phyloP scores from a whole-genome alignment of 1,140 invertebrate genomes.

The Anastatus disparis region DNA sequence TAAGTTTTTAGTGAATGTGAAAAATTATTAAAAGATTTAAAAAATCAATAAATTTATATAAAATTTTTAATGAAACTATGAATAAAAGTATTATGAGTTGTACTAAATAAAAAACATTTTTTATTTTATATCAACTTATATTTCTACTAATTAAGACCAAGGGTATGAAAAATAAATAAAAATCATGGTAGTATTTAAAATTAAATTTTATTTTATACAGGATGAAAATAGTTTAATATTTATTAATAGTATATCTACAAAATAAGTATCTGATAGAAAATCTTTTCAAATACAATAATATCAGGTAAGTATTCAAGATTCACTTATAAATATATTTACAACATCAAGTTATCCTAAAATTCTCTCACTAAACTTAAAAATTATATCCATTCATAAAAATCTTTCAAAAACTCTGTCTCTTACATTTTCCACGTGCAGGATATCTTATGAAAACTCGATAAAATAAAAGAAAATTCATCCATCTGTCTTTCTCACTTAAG shows the following conservation, averaged over 20 bases:
- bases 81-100: too few species aligned
- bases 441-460: too few species aligned
- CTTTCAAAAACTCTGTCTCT: too few species aligned
- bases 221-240: constrained; percentile 8
- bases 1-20: too few species aligned
- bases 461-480: too few species aligned
- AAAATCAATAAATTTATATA: too few species aligned
- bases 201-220: constrained; percentile 31
- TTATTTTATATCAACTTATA: background rate
- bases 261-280: background rate
- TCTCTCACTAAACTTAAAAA: background rate
- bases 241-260: constrained; percentile 16
- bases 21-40: too few species aligned
- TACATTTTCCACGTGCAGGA: too few species aligned
- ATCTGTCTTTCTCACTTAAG: too few species aligned
- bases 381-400: too few species aligned
- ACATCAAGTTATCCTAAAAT: background rate
- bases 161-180: background rate
- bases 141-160: background rate
- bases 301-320: background rate
- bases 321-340: constrained; percentile 32
- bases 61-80: too few species aligned
- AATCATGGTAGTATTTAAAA: constrained; percentile 14
- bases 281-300: background rate
- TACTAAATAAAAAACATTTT: too few species aligned